Percentiles rank a stretch among this genome's conserved stretches.
These are phyloP conservation scores for Latrodectus hesperus DNA, from an alignment of 2,888 invertebrate genomes.

Conservation along the genomic window DNA sequence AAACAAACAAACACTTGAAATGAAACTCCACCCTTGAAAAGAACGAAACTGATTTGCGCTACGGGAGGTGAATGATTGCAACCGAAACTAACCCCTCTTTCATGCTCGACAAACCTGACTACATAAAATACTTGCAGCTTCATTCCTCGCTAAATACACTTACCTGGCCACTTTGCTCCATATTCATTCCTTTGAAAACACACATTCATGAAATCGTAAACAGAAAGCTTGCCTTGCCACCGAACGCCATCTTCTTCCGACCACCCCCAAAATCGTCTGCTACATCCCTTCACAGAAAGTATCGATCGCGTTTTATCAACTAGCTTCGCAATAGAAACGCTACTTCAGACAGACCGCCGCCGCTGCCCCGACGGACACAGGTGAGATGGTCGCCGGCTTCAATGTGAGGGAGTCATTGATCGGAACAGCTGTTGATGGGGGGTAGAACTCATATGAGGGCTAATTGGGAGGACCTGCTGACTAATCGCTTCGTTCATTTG, in stretches of 20 bases:
- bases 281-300: slow-evolving; percentile 3
- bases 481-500: too few species aligned
- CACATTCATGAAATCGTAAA: neutral
- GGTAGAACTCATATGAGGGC: neutral
- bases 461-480: too few species aligned
- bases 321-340: slow-evolving; percentile 23
- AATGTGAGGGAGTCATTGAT: neutral
- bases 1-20: too few species aligned
- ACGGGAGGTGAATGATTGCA: too few species aligned
- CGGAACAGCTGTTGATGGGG: slow-evolving; percentile 25
- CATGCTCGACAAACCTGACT: too few species aligned
- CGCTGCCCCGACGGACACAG: slow-evolving; percentile 28
- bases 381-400: slow-evolving; percentile 16
- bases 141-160: neutral
- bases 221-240: slow-evolving; percentile 36
- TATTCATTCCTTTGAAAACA: neutral
- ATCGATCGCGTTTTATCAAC: slow-evolving; percentile 43
- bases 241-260: slow-evolving; percentile 47
- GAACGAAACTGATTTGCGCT: too few species aligned
- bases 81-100: too few species aligned
- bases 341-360: slow-evolving; percentile 23
- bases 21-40: too few species aligned
- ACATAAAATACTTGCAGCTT: too few species aligned
- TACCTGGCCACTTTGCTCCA: neutral
- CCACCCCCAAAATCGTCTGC: slow-evolving; percentile 16